Conservation (phyloP, 2,113 vertebrate species). For the Cairina moschata region DNA sequence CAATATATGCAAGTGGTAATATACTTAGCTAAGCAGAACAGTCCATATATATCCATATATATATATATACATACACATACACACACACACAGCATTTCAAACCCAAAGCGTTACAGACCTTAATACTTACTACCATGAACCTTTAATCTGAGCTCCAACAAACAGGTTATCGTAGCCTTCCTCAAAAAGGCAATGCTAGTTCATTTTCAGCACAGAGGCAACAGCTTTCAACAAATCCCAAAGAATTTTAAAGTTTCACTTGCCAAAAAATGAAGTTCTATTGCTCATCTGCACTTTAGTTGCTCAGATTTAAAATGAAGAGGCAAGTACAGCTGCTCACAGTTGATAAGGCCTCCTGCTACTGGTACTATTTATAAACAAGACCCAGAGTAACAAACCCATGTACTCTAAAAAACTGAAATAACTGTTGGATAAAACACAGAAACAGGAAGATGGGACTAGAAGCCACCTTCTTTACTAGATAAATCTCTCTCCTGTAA, state of each 20-base stretch:
- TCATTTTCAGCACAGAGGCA: background rate
- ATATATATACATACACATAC: too few relatives aligned
- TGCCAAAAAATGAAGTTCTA: background rate
- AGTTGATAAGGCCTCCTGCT: constrained; percentile 29
- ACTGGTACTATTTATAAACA: background rate
- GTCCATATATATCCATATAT: background rate
- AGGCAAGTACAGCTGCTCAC: constrained; percentile 20
- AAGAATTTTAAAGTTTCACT: background rate
- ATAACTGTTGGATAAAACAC: background rate
- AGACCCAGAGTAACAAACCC: background rate
- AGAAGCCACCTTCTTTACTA: background rate
- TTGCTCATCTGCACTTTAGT: background rate
- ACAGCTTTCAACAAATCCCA: background rate
- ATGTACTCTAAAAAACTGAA: background rate
- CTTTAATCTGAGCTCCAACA: background rate
- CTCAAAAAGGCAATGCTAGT: background rate
- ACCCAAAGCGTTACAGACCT: background rate
- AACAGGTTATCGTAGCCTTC: background rate
- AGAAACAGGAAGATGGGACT: background rate
- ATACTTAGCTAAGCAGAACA: background rate
- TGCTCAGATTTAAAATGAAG: background rate
- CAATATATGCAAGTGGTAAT: background rate
- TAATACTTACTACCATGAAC: background rate
- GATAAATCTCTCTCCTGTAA: background rate
- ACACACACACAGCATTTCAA: background rate